These are phyloP conservation scores for Harpalus rufipes DNA, from an alignment of 2,888 invertebrate genomes.

Conservation along the genomic window DNA sequence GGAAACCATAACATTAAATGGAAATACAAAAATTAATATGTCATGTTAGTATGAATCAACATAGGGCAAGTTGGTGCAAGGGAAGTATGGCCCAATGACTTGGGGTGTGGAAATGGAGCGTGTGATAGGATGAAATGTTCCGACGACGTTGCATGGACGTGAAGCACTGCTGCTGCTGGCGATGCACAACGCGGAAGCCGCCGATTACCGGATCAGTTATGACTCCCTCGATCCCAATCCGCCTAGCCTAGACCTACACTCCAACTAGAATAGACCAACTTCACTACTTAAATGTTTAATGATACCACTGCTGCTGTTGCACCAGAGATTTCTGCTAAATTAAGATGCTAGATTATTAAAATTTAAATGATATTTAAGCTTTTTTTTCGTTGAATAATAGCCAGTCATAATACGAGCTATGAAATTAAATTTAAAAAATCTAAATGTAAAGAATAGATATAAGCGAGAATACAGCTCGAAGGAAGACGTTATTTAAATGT, in stretches of 20 bases:
- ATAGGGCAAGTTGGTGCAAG: not conserved
- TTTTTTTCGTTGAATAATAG: no score
- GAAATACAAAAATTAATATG: not conserved
- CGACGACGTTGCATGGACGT: slow-evolving; percentile 11
- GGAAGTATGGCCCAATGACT: not conserved
- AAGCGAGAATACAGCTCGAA: no score
- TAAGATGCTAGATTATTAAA: no score
- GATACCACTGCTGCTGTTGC: no score
- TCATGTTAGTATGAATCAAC: not conserved
- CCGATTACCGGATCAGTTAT: slow-evolving; percentile 21
- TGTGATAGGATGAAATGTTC: slow-evolving; percentile 41
- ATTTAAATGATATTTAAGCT: no score
- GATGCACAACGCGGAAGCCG: slow-evolving; percentile 19
- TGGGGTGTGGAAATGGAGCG: slow-evolving; percentile 28
- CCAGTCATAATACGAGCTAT: no score
- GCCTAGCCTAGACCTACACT: not conserved
- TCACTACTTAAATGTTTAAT: not conserved
- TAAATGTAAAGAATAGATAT: no score
- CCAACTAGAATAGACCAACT: not conserved
- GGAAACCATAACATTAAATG: not conserved
- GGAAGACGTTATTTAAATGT: no score
- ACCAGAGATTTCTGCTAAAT: no score
- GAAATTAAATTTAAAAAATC: no score
- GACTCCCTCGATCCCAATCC: not conserved
- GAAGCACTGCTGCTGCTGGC: slow-evolving; percentile 8